Conservation (phyloP, 1,140 invertebrate species). For the Ceratina japonica region DNA sequence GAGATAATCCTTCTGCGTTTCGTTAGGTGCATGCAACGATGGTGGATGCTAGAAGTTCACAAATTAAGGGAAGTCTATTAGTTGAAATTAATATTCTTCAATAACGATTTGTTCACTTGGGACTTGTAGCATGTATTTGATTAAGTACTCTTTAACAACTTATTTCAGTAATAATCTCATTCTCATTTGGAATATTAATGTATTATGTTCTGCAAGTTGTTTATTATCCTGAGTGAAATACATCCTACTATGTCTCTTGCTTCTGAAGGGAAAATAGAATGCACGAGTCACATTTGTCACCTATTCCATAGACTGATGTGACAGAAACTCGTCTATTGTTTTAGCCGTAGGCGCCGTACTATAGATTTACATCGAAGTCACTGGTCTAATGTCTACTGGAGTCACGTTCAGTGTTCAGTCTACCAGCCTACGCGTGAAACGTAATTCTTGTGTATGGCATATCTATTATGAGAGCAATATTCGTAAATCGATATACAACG, state of each 20-base stretch:
- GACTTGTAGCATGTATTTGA: not conserved
- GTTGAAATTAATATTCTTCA: not conserved
- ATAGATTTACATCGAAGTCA: constrained; percentile 25
- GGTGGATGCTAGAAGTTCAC: not conserved
- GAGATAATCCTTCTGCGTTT: constrained; percentile 10
- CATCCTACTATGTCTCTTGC: not conserved
- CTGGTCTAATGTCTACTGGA: not conserved
- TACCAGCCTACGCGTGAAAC: constrained; percentile 29
- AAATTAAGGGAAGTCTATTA: not conserved
- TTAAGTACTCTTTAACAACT: not conserved
- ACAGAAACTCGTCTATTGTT: constrained; percentile 43
- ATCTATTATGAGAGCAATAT: constrained; percentile 21
- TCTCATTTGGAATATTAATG: too few relatives aligned
- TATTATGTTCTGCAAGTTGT: too few relatives aligned
- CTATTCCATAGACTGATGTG: constrained; percentile 18
- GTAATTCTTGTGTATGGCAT: constrained; percentile 14
- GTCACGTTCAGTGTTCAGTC: not conserved
- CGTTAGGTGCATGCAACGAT: constrained; percentile 11
- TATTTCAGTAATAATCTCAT: not conserved
- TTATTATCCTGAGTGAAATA: too few relatives aligned
- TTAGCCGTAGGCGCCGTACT: constrained; percentile 20
- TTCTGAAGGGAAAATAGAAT: not conserved
- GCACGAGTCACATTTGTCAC: constrained; percentile 8
- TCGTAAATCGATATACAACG: not conserved
- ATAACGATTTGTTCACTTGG: not conserved